Evolutionary conservation across 1,140 invertebrate genomes (phyloP).

Genomic region (Drosophila oshimai): DNA sequence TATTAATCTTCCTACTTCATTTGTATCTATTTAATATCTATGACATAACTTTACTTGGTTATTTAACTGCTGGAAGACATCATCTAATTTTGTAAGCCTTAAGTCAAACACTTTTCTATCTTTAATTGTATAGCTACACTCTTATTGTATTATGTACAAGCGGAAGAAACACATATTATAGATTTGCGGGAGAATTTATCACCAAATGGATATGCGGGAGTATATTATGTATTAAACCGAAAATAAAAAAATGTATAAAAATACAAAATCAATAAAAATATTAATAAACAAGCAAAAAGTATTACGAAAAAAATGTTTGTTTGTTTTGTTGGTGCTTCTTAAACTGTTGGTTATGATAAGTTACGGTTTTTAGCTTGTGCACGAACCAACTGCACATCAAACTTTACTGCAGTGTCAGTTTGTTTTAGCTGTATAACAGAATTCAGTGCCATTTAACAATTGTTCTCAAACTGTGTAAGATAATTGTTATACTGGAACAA

Average conservation of each 20-base stretch:
- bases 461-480: neutral
- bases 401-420: too few relatives aligned
- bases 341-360: too few relatives aligned
- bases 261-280: conserved; percentile 67
- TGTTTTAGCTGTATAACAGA: neutral
- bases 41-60: conserved; percentile 37
- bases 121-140: conserved; percentile 70
- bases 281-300: conserved; percentile 74
- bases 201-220: conserved; percentile 71
- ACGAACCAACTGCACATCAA: too few relatives aligned
- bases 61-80: conserved; percentile 66
- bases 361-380: too few relatives aligned
- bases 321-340: too few relatives aligned
- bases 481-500: too few relatives aligned
- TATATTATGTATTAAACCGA: conserved; percentile 67
- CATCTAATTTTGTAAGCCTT: conserved; percentile 55
- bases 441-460: neutral
- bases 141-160: conserved; percentile 62
- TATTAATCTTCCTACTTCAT: conserved; percentile 50
- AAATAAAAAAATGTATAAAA: conserved; percentile 71
- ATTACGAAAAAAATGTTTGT: conserved; percentile 53
- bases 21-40: conserved; percentile 52
- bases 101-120: conserved; percentile 68
- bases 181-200: conserved; percentile 70
- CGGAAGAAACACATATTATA: conserved; percentile 53